A percentile compares a stretch with the other conserved stretches of the same genome.
phyloP scores from a whole-genome alignment of 2,888 invertebrate genomes.

The Parnassius smintheus region DNA sequence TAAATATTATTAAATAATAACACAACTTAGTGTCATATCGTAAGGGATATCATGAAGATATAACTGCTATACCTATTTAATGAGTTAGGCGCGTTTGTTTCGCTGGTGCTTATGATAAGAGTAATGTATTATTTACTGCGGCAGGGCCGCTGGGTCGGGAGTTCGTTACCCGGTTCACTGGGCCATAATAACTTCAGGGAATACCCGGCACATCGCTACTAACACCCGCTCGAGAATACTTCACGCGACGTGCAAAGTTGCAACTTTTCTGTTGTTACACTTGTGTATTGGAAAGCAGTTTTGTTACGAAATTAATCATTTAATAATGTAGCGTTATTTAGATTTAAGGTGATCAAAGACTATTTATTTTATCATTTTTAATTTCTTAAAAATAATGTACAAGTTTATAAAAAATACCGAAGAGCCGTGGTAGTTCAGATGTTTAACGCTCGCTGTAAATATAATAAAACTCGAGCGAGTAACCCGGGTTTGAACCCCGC shows the following conservation, averaged over 20 bases:
- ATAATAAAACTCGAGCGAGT: no score
- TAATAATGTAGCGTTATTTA: no score
- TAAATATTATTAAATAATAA: slow-evolving; percentile 2
- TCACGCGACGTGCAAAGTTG: slow-evolving; percentile 36
- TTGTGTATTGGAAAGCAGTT: not conserved
- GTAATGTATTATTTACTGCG: slow-evolving; percentile 64
- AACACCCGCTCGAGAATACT: slow-evolving; percentile 48
- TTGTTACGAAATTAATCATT: not conserved
- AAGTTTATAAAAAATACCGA: no score
- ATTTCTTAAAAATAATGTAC: not conserved
- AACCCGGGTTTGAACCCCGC: no score
- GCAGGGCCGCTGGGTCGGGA: slow-evolving; percentile 39
- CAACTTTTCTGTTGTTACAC: slow-evolving; percentile 14
- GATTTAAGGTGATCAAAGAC: no score
- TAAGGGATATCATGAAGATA: not conserved
- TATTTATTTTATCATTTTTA: not conserved
- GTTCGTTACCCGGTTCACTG: slow-evolving; percentile 78
- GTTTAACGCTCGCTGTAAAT: no score
- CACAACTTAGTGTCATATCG: not conserved
- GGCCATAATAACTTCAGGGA: slow-evolving; percentile 78
- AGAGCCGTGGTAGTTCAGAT: no score
- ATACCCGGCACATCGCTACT: slow-evolving; percentile 64
- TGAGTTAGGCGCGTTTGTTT: slow-evolving; percentile 30
- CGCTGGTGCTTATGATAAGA: slow-evolving; percentile 38
- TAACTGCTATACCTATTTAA: slow-evolving; percentile 20